Conservation (phyloP, 2,113 vertebrate genomes). For the Sphaerodactylus townsendi region DNA sequence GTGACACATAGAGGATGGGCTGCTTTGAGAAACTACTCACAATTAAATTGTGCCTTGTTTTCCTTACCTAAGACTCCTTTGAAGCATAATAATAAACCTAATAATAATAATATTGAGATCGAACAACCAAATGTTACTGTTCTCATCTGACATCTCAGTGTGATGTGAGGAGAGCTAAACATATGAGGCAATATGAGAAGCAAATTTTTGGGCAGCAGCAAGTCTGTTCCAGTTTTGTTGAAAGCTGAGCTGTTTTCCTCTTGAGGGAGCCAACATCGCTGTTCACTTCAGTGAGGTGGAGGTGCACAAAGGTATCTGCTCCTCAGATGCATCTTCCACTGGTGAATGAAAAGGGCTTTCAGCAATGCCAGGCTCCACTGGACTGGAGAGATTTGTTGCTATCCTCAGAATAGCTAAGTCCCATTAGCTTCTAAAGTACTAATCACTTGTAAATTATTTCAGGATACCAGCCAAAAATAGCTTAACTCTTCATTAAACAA, state of each 20-base stretch:
- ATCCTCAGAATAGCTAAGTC: not conserved
- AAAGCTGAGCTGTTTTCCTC: not conserved
- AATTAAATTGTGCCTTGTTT: too few species aligned
- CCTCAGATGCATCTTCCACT: not conserved
- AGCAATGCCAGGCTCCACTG: not conserved
- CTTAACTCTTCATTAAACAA: not conserved
- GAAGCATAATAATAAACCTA: not conserved
- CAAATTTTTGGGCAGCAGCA: not conserved
- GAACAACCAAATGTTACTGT: too few species aligned
- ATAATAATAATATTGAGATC: not conserved
- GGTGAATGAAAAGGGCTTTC: not conserved
- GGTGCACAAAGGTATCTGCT: not conserved
- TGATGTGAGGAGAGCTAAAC: not conserved
- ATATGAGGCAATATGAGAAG: not conserved
- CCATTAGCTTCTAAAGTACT: not conserved
- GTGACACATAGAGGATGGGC: too few species aligned
- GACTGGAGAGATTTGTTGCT: not conserved
- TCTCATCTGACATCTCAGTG: not conserved
- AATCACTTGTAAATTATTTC: not conserved
- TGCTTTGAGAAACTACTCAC: not conserved
- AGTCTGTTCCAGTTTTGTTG: not conserved
- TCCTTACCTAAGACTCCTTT: too few species aligned
- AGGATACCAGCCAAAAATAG: not conserved
- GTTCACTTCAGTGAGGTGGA: not conserved
- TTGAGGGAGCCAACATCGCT: not conserved